Base-by-base conservation (phyloP, 2,797 vertebrate species). In the Acanthopagrus latus region DNA sequence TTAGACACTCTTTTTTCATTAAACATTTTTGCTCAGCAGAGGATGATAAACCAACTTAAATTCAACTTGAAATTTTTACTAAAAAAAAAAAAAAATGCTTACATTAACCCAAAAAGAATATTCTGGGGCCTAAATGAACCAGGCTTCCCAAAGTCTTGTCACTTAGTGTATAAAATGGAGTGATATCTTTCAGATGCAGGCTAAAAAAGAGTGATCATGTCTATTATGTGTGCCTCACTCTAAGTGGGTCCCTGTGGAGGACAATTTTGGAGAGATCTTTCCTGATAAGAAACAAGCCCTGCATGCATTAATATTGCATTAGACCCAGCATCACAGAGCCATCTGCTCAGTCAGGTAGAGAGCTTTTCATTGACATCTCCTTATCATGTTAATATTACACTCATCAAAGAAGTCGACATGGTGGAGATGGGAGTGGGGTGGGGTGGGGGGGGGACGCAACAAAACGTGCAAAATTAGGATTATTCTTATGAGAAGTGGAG, bases 281-380 rank as follows among this genome's bases (percentile, higher is more conserved):
- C 90, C 87, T 91, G 89, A 93, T 93, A 94, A 93, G 93, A 93
- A 91, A 94, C 89, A 88, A 91, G 93, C 90, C 85, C 91, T 86
- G 89, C 89, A 88, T 85, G 88, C 93, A 95, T 95, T 95, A 94
- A 94, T 95, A 95, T 94, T 95, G 90, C 90, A 95, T 94, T 92
- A 94, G 88, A 91, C 48, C 67, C 83, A 84, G 89, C 84, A 94
- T 93, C 91, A 91, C 88, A 92, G 81, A 85, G 74, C 77, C 80
- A 76, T 88, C 86, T 92, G 88, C 90, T 92, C 88, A 87, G 88
- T 90, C 93, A 95, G 92, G 91, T 94, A 91, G 67, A 89, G 80
- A 86, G 86, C 81, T 90, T 92, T 92, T 92, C 90, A 90, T 88
- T 91, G 87, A 92, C 89, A 88, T 87, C 85, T 90, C 86, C 90